Percentiles rank a stretch among this genome's conserved stretches.
These are phyloP conservation scores for Passer montanus DNA, from an alignment of 2,113 vertebrate species.

Conservation along the genomic window DNA sequence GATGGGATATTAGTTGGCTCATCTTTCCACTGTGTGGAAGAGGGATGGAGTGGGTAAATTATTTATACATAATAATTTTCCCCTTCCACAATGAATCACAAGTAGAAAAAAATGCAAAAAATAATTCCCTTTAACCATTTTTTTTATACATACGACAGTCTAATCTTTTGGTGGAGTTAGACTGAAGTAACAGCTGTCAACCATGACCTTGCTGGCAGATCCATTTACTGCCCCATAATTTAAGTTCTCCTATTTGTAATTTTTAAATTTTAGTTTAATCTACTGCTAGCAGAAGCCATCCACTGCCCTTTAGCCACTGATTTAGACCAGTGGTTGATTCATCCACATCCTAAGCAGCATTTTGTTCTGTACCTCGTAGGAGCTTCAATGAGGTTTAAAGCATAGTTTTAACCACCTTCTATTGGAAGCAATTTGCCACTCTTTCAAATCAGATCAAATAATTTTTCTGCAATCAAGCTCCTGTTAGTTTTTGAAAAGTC, in stretches of 20 bases:
- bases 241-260: background rate
- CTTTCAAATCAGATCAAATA: background rate
- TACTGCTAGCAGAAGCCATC: background rate
- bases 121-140: background rate
- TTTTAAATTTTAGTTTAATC: background rate
- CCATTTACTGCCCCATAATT: background rate
- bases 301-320: background rate
- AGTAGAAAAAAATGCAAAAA: background rate
- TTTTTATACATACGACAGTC: accelerated
- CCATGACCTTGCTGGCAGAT: background rate
- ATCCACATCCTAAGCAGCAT: background rate
- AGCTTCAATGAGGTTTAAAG: background rate
- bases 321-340: background rate
- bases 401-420: background rate
- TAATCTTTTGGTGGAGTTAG: background rate
- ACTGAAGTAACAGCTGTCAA: background rate
- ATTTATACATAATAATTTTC: background rate
- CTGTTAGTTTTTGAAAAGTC: background rate
- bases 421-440: background rate
- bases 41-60: background rate
- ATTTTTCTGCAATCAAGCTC: background rate
- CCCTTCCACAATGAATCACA: background rate
- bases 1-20: background rate
- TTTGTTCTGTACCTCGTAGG: background rate
- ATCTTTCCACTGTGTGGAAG: background rate